Conservation (phyloP, 2,797 vertebrate species). For the Apogon talboti region DNA sequence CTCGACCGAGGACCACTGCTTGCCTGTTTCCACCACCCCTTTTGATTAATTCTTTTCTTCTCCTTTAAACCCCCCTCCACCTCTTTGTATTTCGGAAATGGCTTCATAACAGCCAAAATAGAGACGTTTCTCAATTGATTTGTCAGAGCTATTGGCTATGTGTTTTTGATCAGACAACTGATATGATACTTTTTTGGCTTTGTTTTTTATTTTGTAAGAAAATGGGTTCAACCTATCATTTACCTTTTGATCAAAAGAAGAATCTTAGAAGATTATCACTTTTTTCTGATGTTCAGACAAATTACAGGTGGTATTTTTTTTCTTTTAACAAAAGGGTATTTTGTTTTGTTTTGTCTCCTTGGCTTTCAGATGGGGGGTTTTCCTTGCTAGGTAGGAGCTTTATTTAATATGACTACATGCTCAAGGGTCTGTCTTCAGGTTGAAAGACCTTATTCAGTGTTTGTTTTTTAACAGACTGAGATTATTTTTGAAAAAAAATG, state of each 20-base stretch:
- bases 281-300: conserved; percentile 29
- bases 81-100: conserved; percentile 71
- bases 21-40: conserved; percentile 75
- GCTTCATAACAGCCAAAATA: conserved; percentile 73
- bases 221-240: conserved; percentile 25
- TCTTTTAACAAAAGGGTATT: conserved; percentile 10
- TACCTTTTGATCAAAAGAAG: conserved; percentile 43
- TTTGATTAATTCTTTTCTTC: conserved; percentile 68
- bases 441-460: neutral
- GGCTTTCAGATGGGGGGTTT: neutral
- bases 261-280: conserved; percentile 13
- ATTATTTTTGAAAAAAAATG: neutral
- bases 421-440: neutral
- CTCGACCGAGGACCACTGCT: conserved; percentile 80
- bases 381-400: conserved; percentile 6
- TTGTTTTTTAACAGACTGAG: neutral
- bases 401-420: neutral
- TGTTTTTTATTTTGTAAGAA: conserved; percentile 24
- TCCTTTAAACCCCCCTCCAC: conserved; percentile 22
- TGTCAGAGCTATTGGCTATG: conserved; percentile 61
- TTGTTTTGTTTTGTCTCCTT: conserved; percentile 19
- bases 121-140: conserved; percentile 76
- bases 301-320: too few species aligned
- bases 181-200: conserved; percentile 26
- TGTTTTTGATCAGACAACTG: conserved; percentile 53